Evolutionary conservation across 2,797 vertebrate species (phyloP), one percentile per base, ranked within the genome.

Genomic region (Fringilla coelebs): DNA sequence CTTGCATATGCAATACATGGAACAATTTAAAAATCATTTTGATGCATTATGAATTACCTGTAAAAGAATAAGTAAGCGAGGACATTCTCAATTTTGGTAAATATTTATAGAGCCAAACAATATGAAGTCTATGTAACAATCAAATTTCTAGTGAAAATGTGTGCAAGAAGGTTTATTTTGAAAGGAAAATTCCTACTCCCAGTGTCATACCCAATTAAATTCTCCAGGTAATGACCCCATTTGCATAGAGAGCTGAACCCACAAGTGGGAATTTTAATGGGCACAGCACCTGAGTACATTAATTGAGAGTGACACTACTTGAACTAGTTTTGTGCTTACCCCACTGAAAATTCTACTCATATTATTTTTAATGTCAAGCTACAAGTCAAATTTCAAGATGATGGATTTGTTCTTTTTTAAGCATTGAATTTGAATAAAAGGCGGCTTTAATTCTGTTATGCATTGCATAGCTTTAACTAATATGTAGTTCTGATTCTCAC

Each of bases 291-390:
- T 98, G 98, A 98, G 97, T 98, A 98, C 98, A 98, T 98, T 99
- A 98, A 99, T 99, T 98, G 98, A 98, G 99, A 99, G 98, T 98
- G 99, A 99, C 99, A 98, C 98, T 97, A 98, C 98, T 98, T 98
- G 98, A 99, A 99, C 99, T 98, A 98, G 97, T 97, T 98, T 98
- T 98, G 97, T 98, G 97, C 98, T 98, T 98, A 98, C 97, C 97
- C 97, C 97, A 98, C 98, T 98, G 98, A 98, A 98, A 98, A 98
- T 98, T 98, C 97, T 96, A 96, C 98, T 98, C 98, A 97, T 98
- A 98, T 98, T 98, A 99, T 98, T 98, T 98, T 98, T 99, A 98
- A 99, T 98, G 98, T 98, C 97, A 97, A 97, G 97, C 98, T 98
- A 98, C 98, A 98, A 98, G 98, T 98, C 98, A 98, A 98, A 98